These are phyloP conservation scores for Hippoglossus stenolepis DNA, from an alignment of 2,113 vertebrate genomes.

Conservation along the genomic window DNA sequence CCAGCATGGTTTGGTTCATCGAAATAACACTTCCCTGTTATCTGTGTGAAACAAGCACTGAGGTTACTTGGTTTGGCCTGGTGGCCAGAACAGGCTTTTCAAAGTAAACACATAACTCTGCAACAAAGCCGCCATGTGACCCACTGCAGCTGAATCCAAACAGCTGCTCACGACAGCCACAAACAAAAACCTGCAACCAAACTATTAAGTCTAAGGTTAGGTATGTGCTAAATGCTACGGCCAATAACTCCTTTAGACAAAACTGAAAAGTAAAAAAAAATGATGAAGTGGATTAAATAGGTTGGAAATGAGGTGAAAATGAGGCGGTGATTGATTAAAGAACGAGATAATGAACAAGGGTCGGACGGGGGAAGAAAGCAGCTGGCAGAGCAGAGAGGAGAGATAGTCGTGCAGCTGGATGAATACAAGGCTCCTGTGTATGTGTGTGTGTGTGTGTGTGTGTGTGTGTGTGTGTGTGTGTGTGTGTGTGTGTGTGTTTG, in stretches of 20 bases:
- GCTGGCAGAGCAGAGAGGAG: constrained; percentile 55
- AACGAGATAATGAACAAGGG: constrained; percentile 50
- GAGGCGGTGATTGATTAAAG: constrained; percentile 41
- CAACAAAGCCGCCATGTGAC: constrained; percentile 57
- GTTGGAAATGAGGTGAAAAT: constrained; percentile 50
- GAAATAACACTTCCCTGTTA: constrained; percentile 38
- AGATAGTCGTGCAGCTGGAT: constrained; percentile 75
- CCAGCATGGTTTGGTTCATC: constrained; percentile 2
- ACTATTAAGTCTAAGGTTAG: neutral
- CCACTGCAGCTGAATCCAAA: constrained; percentile 13
- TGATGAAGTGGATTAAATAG: neutral
- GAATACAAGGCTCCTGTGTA: constrained; percentile 76
- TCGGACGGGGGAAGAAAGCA: constrained; percentile 30
- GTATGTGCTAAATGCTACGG: neutral
- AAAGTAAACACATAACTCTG: constrained; percentile 51
- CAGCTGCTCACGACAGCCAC: constrained; percentile 23
- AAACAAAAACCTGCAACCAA: constrained; percentile 42
- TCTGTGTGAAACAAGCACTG: constrained; percentile 22
- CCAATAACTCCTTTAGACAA: neutral
- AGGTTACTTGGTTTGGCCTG: constrained; percentile 21
- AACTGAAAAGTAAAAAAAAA: neutral
- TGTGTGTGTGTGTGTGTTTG: constrained; percentile 54
- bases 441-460: constrained; percentile 43
- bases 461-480: constrained; percentile 20
- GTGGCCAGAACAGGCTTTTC: constrained; percentile 36